A percentile compares a stretch with the other conserved stretches of the same genome.
Evolutionary conservation across 2,888 invertebrate genomes (phyloP).

Genomic region (Limnephilus marmoratus): DNA sequence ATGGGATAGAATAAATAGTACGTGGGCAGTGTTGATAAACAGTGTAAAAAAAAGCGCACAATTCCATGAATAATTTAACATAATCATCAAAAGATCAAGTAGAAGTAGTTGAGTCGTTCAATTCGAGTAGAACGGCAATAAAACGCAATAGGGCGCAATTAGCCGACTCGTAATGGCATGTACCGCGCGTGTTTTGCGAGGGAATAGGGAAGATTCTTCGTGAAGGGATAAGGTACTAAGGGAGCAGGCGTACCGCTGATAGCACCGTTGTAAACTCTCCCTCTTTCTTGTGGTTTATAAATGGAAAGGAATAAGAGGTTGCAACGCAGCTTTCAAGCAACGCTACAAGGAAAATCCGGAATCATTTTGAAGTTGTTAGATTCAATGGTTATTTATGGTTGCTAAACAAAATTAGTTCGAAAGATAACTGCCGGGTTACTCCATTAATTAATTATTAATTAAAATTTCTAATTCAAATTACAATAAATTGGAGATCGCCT

Average conservation of each 20-base stretch:
- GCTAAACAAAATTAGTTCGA: too few species aligned
- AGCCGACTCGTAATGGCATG: constrained; percentile 3
- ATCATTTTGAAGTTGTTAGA: too few species aligned
- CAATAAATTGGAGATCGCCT: too few species aligned
- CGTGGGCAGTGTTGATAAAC: background rate
- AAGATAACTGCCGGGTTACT: too few species aligned
- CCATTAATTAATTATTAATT: too few species aligned
- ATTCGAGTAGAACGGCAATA: background rate
- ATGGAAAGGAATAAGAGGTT: background rate
- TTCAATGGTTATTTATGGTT: background rate
- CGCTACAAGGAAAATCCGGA: too few species aligned
- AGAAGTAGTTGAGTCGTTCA: background rate
- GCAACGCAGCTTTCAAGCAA: background rate
- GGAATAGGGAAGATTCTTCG: background rate
- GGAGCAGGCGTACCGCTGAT: background rate
- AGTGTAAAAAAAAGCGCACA: background rate
- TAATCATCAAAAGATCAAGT: background rate
- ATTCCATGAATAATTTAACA: constrained; percentile 18
- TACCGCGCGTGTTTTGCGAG: background rate
- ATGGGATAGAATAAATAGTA: background rate
- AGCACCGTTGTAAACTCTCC: background rate
- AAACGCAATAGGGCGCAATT: constrained; percentile 3
- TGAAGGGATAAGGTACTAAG: background rate
- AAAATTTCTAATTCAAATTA: too few species aligned
- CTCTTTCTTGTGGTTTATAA: background rate